A percentile compares a stretch with the other conserved stretches of the same genome.
Evolutionary conservation across 2,113 vertebrate genomes (phyloP).

Genomic region (Sus scrofa): T2T-Sscrofa CM000824.6:107900501-107901000

Average conservation of each 20-base stretch:
- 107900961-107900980: neutral
- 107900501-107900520: too few species aligned
- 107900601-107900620: neutral
- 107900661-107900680: neutral
- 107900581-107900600: neutral
- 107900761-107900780: neutral
- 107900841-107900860: neutral
- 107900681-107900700: too few species aligned
- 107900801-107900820: neutral
- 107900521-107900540: too few species aligned
- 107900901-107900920: constrained; percentile 2
- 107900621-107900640: neutral
- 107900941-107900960: neutral
- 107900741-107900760: neutral
- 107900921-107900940: constrained; percentile 23
- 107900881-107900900: neutral
- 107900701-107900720: neutral
- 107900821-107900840: neutral
- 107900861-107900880: constrained; percentile 25
- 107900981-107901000: neutral
- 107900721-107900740: neutral
- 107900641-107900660: neutral
- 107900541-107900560: too few species aligned
- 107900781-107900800: neutral
- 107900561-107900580: too few species aligned